These are phyloP conservation scores for Trilocha varians DNA, from an alignment of 2,888 invertebrate genomes.

Conservation along the genomic window DNA sequence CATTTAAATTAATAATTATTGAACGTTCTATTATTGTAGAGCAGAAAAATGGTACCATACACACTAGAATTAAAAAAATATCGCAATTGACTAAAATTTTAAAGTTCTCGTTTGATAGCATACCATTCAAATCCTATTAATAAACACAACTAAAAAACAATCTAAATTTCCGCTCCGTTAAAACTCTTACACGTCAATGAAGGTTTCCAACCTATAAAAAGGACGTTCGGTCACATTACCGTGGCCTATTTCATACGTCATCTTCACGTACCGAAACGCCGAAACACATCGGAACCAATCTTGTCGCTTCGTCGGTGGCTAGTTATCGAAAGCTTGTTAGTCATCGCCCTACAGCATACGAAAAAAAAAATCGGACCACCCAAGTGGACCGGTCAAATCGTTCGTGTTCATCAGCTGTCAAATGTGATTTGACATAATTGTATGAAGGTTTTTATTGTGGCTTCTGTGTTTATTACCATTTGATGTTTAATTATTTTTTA, in stretches of 20 bases:
- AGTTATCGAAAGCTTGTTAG: constrained; percentile 63
- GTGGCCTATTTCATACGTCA: neutral
- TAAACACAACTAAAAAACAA: neutral
- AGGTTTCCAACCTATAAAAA: neutral
- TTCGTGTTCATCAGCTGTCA: constrained; percentile 71
- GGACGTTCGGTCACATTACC: neutral
- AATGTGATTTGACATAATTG: constrained; percentile 70
- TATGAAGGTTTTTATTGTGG: constrained; percentile 19
- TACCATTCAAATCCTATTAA: too few species aligned
- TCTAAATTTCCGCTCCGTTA: neutral
- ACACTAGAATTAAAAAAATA: too few species aligned
- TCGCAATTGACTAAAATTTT: too few species aligned
- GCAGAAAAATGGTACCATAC: too few species aligned
- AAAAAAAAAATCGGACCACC: constrained; percentile 56
- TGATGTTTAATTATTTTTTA: neutral
- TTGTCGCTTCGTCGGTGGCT: constrained; percentile 57
- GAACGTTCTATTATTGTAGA: too few species aligned
- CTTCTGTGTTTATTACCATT: constrained; percentile 22
- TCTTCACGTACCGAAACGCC: constrained; percentile 9
- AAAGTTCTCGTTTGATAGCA: too few species aligned
- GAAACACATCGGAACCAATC: constrained; percentile 42
- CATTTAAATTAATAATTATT: too few species aligned
- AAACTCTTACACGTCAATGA: neutral
- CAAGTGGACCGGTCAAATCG: constrained; percentile 60
- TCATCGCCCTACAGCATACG: constrained; percentile 50